Percentiles rank a stretch among this genome's conserved stretches.
Evolutionary conservation across 2,888 invertebrate species (phyloP).

Genomic region (Ectobius pallidus): DNA sequence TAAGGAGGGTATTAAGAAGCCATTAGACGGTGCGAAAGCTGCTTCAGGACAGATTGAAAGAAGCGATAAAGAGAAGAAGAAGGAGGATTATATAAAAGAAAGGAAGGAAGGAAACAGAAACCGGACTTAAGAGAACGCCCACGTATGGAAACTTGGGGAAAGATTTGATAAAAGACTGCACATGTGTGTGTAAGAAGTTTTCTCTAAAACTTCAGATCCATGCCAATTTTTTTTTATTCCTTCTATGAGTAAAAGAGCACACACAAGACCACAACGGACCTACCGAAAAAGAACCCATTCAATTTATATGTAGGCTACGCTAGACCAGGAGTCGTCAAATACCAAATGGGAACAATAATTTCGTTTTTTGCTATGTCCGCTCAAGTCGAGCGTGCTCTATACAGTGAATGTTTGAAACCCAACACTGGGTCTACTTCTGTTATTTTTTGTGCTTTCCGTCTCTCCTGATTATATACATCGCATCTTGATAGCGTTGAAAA

Average conservation of each 20-base stretch:
- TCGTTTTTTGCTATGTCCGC: no score
- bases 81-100: slow-evolving; percentile 39
- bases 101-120: slow-evolving; percentile 34
- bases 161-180: slow-evolving; percentile 26
- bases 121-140: slow-evolving; percentile 1
- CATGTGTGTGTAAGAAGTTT: slow-evolving; percentile 18
- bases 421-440: no score
- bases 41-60: slow-evolving; percentile 40
- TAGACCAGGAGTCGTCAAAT: neutral
- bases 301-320: neutral
- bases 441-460: no score
- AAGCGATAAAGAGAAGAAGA: slow-evolving; percentile 39
- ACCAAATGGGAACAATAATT: neutral
- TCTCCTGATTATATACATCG: no score
- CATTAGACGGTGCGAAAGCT: slow-evolving; percentile 39
- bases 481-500: no score
- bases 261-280: neutral
- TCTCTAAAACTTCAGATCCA: neutral
- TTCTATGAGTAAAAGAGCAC: neutral
- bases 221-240: neutral
- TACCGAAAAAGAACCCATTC: neutral
- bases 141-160: slow-evolving; percentile 30
- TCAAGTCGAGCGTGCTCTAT: no score
- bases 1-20: slow-evolving; percentile 43
- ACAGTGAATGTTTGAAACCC: no score